These are phyloP conservation scores for Peromyscus melanophrys DNA, from an alignment of 2,797 vertebrate genomes.

Conservation along the genomic window DNA sequence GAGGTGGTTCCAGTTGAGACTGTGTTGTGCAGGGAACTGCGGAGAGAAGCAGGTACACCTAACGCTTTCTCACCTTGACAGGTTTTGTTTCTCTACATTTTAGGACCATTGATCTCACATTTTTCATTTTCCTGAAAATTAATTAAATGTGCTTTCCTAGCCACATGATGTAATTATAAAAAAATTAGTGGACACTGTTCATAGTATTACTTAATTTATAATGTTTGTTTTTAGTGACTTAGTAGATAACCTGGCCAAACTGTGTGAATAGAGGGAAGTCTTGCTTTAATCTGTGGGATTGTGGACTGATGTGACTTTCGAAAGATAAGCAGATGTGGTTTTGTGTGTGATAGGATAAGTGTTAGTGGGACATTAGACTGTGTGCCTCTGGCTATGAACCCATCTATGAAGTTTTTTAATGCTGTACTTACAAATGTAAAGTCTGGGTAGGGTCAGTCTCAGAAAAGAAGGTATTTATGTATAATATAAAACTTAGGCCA, in stretches of 20 bases:
- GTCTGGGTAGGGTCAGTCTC: constrained; percentile 66
- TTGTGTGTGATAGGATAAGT: constrained; percentile 6
- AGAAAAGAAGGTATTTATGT: constrained; percentile 55
- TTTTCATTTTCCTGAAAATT: constrained; percentile 54
- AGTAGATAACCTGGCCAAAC: constrained; percentile 23
- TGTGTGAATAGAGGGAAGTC: constrained; percentile 42
- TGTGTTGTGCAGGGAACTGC: background rate
- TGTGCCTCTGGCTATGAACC: constrained; percentile 75
- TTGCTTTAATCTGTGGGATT: constrained; percentile 44
- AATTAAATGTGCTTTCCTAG: constrained; percentile 41
- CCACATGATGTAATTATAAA: constrained; percentile 42
- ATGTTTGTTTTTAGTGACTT: constrained; percentile 58
- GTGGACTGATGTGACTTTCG: constrained; percentile 29
- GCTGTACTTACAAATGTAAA: constrained; percentile 78
- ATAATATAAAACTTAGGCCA: constrained; percentile 39
- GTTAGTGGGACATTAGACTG: constrained; percentile 48
- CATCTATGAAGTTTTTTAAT: constrained; percentile 73
- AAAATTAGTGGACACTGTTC: constrained; percentile 53
- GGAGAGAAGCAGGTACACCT: background rate
- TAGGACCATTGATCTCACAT: constrained; percentile 47
- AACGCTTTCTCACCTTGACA: constrained; percentile 12
- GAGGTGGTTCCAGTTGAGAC: constrained; percentile 48
- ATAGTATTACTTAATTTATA: constrained; percentile 67
- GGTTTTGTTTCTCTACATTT: background rate
- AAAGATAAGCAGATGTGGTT: constrained; percentile 27